phyloP scores from a whole-genome alignment of 2,888 invertebrate species.

The Cantharis rufa region DNA sequence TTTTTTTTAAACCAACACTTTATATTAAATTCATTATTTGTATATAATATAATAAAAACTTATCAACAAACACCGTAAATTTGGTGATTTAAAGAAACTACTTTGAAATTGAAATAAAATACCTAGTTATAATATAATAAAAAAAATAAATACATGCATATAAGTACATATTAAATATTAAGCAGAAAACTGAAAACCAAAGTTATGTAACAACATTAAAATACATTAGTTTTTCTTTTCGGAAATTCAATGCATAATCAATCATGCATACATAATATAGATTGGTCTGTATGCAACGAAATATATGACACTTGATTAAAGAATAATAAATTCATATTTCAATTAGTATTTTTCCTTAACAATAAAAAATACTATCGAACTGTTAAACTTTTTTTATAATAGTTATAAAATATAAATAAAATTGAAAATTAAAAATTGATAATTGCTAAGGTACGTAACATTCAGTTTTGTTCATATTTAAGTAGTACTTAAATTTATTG shows the following conservation, averaged over 20 bases:
- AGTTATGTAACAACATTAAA: not conserved
- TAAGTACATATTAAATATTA: not conserved
- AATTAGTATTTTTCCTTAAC: not conserved
- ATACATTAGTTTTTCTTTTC: not conserved
- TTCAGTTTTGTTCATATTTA: not conserved
- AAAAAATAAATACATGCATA: too few species aligned
- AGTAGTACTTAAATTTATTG: not conserved
- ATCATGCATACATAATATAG: constrained; percentile 1
- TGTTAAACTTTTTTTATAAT: not conserved
- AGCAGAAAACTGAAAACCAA: not conserved
- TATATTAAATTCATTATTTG: too few species aligned
- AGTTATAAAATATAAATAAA: not conserved
- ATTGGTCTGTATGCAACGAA: not conserved
- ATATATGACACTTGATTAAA: not conserved
- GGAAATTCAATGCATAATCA: constrained; percentile 4
- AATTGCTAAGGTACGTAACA: not conserved
- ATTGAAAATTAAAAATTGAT: not conserved
- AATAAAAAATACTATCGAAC: not conserved
- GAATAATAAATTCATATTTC: not conserved
- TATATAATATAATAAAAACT: too few species aligned
- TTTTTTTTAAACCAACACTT: too few species aligned
- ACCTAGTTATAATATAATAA: too few species aligned
- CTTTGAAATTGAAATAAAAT: too few species aligned
- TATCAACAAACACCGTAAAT: too few species aligned
- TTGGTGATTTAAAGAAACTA: too few species aligned